Evolutionary conservation across 1,140 invertebrate species (phyloP), one percentile per base, ranked within the genome.

Genomic region (Hyposmocoma kahamanoa): DNA sequence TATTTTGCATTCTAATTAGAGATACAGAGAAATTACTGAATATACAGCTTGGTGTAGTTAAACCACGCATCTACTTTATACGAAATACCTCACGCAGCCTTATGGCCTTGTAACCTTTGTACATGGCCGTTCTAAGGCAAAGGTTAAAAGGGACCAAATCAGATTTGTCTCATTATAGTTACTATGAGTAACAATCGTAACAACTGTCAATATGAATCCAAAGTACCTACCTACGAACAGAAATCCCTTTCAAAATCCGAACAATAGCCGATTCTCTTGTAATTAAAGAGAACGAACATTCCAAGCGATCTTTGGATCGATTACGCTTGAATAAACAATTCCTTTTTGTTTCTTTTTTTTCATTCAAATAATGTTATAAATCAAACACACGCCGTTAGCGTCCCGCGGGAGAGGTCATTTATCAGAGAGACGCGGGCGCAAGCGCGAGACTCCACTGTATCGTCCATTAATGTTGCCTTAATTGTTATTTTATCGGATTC

Each of bases 401-500:
- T 71, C 67, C 61, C 62, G 43, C 52, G 53, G 67, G 67, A 67
- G 57, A 54, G 57, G 62, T 83, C 76, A 80, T 83, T 83, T 77
- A 83, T 83, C 76, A 78, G 62, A 50, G 59, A 36, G 61, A 67
- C 66, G 67, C 69, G 52, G 47, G 63, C 69, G 67, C 72, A 68
- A 50, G 61, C 63, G 53, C 53, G 51, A 51, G 47, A 59, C 54
- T 24, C 51, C 64, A 75, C 77, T 75, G 73, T 78, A 63, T 51
- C 59, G 53, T 55, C 57, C 66, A 66, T 78, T 78, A 82, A 79
- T 64, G 69, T 68, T 60, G 56, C 55, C 72, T 80, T 80, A 83
- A 83, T 83, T 83, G 76, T 80, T 83, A 77, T 79, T 75, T 80
- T 80, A 78, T 79, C 78, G 66, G 59, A 67, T 72, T 64, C 68